Evolutionary conservation across 2,888 invertebrate genomes (phyloP).

Genomic region (Noctua comes): DNA sequence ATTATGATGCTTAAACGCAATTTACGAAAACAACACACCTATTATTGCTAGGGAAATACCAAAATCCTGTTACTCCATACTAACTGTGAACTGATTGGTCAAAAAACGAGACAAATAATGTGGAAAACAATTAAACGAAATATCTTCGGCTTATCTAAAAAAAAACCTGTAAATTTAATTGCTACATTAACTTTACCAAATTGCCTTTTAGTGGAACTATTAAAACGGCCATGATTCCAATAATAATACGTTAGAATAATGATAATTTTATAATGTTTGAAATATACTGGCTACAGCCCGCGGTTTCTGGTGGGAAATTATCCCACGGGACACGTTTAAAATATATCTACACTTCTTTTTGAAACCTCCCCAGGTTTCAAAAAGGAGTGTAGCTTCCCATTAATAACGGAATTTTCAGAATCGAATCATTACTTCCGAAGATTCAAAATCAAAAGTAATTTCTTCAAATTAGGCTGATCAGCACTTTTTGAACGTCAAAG

Average conservation of each 20-base stretch:
- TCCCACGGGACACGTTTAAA: no score
- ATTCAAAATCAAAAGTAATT: no score
- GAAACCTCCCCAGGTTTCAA: no score
- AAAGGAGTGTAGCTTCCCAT: no score
- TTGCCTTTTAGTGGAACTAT: not conserved
- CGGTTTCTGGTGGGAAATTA: no score
- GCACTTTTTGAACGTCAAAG: no score
- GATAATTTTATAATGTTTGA: not conserved
- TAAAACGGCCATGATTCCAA: not conserved
- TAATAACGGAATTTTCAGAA: no score
- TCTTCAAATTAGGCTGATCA: no score
- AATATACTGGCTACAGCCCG: no score
- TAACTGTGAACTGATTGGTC: not conserved
- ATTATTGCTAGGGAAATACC: constrained; percentile 23
- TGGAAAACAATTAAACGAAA: not conserved
- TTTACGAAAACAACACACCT: constrained; percentile 14
- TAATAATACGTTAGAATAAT: not conserved
- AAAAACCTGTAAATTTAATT: not conserved
- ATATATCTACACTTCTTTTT: no score
- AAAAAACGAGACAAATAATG: not conserved
- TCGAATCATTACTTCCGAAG: no score
- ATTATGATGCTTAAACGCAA: not conserved
- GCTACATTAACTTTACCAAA: not conserved
- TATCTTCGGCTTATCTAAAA: not conserved
- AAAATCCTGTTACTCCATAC: constrained; percentile 3